Evolutionary conservation across 2,797 vertebrate species (phyloP), one percentile per base, ranked within the genome.

Genomic region (Chaetophractus vellerosus): DNA sequence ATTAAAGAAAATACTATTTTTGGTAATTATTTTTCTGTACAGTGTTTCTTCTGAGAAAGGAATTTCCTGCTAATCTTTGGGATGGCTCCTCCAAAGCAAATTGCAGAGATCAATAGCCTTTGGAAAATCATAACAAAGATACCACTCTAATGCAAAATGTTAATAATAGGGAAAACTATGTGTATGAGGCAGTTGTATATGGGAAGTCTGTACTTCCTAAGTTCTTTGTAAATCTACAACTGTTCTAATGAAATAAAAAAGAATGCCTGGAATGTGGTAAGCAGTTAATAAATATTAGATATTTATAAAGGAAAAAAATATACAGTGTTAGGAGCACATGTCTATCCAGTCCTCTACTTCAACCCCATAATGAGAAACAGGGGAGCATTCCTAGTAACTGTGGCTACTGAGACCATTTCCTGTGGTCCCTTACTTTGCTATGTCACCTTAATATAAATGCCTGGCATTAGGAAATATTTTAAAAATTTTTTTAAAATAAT

Each of bases 101-200:
- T 48, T 63, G 61, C 76, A 96, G 75, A 92, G 6, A 66, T 59
- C 50, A 36, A 91, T 80, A 95, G 94, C 71, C 57, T 24, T 72
- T 52, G 36, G 55, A 91, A 75, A 52, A 52, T 18, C 52, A 52
- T 52, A 52, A 52, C 52, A 52, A 52, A 52, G 52, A 52, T 52
- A 52, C 14, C 52, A 52, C 52, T 14, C 15, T 45, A 52, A 16
- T 52, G 52, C 16, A 52, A 52, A 52, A 52, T 15, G 16, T 52
- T 16, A 52, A 52, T 50, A 14, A 50, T 18, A 52, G 52, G 52
- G 52, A 52, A 52, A 52, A 52, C 5, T 52, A 18, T 52, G 52
- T 52, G 52, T 52, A 18, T 52, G 52, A 52, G 52, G 16, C 16
- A 16, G 52, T 52, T 18, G 18, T 52, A 18, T 52, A 18, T 52